Base-by-base conservation (phyloP, 2,888 invertebrate genomes). In the Drosophila putrida region DNA sequence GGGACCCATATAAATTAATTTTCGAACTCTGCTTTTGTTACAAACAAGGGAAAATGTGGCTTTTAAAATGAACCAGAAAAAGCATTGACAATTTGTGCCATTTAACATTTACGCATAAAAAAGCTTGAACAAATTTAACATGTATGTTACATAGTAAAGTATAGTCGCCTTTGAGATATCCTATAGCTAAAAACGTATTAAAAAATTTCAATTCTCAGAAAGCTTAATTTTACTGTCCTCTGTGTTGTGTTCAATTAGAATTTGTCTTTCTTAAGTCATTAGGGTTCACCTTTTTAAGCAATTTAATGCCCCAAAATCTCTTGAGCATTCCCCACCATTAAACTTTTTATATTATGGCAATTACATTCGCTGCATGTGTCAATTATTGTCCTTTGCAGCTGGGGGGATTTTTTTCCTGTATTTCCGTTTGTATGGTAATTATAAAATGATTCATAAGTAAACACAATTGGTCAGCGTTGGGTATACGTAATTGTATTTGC, bases 1-100 rank as follows among this genome's bases (percentile, higher is more conserved):
- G 72, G 78, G 64, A 72, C 44, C 47, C 63, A 27, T 68, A 55
- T 62, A 67, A 75, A 61, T 77, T 76, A 50, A 64, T 77, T 64
- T 64, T 36, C 35, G 4, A 11, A 39, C 35, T 41, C 25, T 13
- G 20, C 31, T 25, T 43, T 59, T 49, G 49, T 63, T 59, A 43
- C 58, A 31, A 33, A 38, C 15, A 31, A n/a, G 11, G 36, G 10
- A 39, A 39, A 61, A 53, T 61, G 33, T 13, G 57, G 50, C 54
- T 46, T 20, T 44, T 13, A 33, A 50, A 46, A 28, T 75, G 28
- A 51, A 57, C 25, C 54, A 38, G 11, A 53, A 38, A 11, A 57
- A 15, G 10, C 39, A 54, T 57, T 57, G 36, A n/a, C 50, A 61
- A 54, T 54, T 64, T 60, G 43, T 36, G 9, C 20, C 13, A 28